phyloP scores from a whole-genome alignment of 2,113 vertebrate species.

The Salvelinus sp. region DNA sequence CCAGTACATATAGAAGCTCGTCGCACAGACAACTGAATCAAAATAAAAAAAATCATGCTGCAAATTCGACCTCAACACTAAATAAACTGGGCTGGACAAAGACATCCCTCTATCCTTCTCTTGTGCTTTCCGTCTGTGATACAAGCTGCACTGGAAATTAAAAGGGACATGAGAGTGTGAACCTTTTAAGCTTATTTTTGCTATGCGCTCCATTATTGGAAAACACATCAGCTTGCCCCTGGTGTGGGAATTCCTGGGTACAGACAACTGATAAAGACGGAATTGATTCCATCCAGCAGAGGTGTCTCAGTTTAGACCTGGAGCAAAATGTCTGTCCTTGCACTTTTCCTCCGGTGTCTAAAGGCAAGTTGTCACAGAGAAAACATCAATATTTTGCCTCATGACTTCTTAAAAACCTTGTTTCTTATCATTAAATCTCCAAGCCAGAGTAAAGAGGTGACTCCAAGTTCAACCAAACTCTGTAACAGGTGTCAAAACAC shows the following conservation, averaged over 20 bases:
- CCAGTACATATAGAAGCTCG: too few relatives aligned
- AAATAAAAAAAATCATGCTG: too few relatives aligned
- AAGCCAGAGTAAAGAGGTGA: too few relatives aligned
- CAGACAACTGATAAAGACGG: constrained; percentile 77
- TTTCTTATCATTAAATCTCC: constrained; percentile 66
- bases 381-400: constrained; percentile 73
- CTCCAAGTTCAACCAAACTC: too few relatives aligned
- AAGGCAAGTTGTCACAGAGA: constrained; percentile 72
- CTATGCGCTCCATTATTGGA: constrained; percentile 78
- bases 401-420: constrained; percentile 65
- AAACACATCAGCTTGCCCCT: constrained; percentile 72
- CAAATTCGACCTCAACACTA: too few relatives aligned
- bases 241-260: constrained; percentile 63
- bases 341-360: constrained; percentile 46
- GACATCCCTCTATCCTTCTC: too few relatives aligned
- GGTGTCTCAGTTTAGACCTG: constrained; percentile 72
- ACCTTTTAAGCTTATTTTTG: constrained; percentile 76
- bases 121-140: constrained; percentile 37
- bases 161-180: constrained; percentile 60
- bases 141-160: constrained; percentile 64
- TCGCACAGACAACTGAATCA: too few relatives aligned
- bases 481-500: too few relatives aligned
- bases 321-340: constrained; percentile 70
- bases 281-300: constrained; percentile 80
- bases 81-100: too few relatives aligned